Conservation (phyloP, 2,888 invertebrate species). For the Cheilosia vulpina region DNA sequence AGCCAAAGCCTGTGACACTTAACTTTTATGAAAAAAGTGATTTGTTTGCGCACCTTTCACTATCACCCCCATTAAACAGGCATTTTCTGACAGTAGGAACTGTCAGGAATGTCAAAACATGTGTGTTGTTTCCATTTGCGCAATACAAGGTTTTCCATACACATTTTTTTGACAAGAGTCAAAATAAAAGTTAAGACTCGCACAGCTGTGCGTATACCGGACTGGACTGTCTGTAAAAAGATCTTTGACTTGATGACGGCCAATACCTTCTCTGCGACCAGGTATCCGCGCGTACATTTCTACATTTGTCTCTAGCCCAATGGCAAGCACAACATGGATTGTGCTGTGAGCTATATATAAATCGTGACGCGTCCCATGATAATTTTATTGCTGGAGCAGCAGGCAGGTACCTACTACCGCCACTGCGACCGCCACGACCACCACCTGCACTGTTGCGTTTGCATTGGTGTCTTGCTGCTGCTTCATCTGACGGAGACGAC, state of each 20-base stretch:
- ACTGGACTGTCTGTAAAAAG: slow-evolving; percentile 10
- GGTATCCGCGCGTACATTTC: slow-evolving; percentile 14
- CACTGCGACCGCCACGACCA: slow-evolving; percentile 1
- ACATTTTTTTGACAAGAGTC: slow-evolving; percentile 27
- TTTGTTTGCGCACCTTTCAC: slow-evolving; percentile 41
- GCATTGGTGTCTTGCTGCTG: slow-evolving; percentile 34
- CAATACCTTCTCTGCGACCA: slow-evolving; percentile 34
- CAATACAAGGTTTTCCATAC: slow-evolving; percentile 32
- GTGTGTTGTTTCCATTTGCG: slow-evolving; percentile 44
- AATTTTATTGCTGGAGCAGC: slow-evolving; percentile 47
- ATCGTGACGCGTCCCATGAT: slow-evolving; percentile 57
- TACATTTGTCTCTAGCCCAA: slow-evolving; percentile 24
- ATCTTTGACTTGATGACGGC: slow-evolving; percentile 47
- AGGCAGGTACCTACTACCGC: slow-evolving; percentile 5
- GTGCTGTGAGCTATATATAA: slow-evolving; percentile 59
- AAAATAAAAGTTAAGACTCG: slow-evolving; percentile 37
- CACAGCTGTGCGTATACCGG: slow-evolving; percentile 44
- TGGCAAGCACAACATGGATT: slow-evolving; percentile 34
- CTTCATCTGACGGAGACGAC: slow-evolving; percentile 26
- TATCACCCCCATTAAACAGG: slow-evolving; percentile 64
- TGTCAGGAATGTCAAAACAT: slow-evolving; percentile 61
- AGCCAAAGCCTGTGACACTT: slow-evolving; percentile 18
- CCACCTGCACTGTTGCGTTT: background rate
- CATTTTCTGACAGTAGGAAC: slow-evolving; percentile 55
- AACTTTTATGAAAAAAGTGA: slow-evolving; percentile 24